These are phyloP conservation scores for Eublepharis macularius DNA, from an alignment of 2,113 vertebrate genomes.

Conservation along the genomic window DNA sequence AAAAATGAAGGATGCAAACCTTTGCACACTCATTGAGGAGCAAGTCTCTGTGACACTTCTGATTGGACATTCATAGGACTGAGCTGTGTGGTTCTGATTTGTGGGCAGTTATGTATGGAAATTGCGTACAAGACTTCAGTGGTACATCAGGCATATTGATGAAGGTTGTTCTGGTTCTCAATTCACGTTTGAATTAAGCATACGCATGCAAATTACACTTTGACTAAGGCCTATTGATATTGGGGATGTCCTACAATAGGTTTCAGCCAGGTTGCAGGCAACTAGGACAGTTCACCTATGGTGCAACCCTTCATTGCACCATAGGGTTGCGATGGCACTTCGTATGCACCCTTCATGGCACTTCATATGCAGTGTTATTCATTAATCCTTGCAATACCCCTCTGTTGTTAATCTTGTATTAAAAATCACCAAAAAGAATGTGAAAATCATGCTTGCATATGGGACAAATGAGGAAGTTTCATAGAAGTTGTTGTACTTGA, in stretches of 20 bases:
- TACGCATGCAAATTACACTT: conserved; percentile 1
- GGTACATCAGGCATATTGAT: neutral
- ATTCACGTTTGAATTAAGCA: conserved; percentile 13
- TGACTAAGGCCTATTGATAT: neutral
- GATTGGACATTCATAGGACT: neutral
- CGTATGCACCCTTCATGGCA: too few relatives aligned
- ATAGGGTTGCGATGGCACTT: too few relatives aligned
- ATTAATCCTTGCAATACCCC: neutral
- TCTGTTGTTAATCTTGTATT: neutral
- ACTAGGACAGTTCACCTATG: neutral
- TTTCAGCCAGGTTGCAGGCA: neutral
- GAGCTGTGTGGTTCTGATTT: neutral
- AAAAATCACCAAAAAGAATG: neutral
- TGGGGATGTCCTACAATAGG: neutral
- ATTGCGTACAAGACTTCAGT: neutral
- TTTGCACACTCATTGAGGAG: neutral
- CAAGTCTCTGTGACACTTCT: neutral
- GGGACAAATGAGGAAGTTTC: neutral
- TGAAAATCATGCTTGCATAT: neutral
- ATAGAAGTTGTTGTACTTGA: neutral
- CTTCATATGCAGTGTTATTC: neutral
- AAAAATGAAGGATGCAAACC: neutral
- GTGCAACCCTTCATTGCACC: neutral
- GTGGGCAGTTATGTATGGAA: neutral
- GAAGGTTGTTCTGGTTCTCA: neutral